These are phyloP conservation scores for Cyprinodon tularosa DNA, from an alignment of 2,113 vertebrate species.

Conservation along the genomic window DNA sequence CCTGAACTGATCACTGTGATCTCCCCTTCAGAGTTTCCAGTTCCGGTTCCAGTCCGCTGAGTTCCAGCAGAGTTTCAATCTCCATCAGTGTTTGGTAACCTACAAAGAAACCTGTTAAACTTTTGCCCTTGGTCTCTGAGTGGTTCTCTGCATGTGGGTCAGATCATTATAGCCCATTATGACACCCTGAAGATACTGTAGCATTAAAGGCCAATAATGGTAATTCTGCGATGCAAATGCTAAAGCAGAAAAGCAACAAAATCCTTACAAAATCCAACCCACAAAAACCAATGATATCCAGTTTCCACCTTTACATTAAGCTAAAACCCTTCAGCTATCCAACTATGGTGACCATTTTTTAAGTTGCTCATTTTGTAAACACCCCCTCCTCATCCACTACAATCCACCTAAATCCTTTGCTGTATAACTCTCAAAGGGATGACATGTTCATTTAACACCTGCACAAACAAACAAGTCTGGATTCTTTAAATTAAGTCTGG, in stretches of 20 bases:
- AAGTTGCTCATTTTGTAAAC: constrained; percentile 40
- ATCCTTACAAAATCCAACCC: neutral
- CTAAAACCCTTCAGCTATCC: constrained; percentile 29
- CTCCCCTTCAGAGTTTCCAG: too few species aligned
- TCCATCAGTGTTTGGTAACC: too few species aligned
- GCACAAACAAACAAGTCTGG: constrained; percentile 52
- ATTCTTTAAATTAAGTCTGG: constrained; percentile 32
- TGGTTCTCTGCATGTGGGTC: too few species aligned
- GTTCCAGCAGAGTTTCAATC: too few species aligned
- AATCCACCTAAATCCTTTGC: neutral
- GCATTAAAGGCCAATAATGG: neutral
- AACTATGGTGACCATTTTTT: constrained; percentile 23
- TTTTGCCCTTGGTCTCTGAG: too few species aligned
- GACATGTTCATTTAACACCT: constrained; percentile 39
- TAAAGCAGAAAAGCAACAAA: neutral
- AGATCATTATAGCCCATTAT: too few species aligned
- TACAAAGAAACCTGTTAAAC: too few species aligned
- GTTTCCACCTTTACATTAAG: neutral
- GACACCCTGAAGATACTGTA: too few species aligned
- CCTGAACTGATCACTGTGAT: too few species aligned
- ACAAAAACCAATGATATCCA: neutral
- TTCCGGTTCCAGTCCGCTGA: too few species aligned
- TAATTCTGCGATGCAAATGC: neutral
- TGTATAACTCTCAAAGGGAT: constrained; percentile 26
- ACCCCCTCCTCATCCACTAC: constrained; percentile 9